A percentile compares a stretch with the other conserved stretches of the same genome.
Conservation (phyloP, 2,888 invertebrate genomes). For the Neoascia interrupta region DNA sequence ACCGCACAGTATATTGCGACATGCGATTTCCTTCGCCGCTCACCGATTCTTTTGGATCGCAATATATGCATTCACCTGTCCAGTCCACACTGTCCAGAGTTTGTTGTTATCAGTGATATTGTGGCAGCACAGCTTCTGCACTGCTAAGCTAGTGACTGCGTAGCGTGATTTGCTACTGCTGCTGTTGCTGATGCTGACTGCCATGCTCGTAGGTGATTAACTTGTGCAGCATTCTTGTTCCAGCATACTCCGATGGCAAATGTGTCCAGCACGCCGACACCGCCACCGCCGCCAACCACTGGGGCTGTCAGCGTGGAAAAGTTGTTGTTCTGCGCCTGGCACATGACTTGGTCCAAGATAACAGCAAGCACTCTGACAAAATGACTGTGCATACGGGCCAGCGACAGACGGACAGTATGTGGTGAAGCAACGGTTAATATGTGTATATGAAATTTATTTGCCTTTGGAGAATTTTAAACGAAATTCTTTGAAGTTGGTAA, state of each 20-base stretch:
- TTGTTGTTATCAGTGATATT: conserved; percentile 58
- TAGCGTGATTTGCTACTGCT: conserved; percentile 28
- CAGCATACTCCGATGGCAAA: conserved; percentile 22
- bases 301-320: conserved; percentile 63
- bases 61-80: conserved; percentile 63
- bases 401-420: conserved; percentile 36
- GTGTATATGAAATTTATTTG: conserved; percentile 44
- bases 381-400: conserved; percentile 6
- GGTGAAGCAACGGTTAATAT: conserved; percentile 55
- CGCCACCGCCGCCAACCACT: no score
- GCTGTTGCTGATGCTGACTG: conserved; percentile 12
- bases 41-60: no score
- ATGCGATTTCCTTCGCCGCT: conserved; percentile 41
- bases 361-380: conserved; percentile 49
- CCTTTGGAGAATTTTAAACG: conserved; percentile 59
- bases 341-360: conserved; percentile 58
- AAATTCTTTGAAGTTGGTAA: conserved; percentile 32
- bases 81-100: conserved; percentile 17
- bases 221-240: conserved; percentile 47
- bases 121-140: conserved; percentile 50
- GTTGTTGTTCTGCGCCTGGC: conserved; percentile 62
- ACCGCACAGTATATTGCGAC: conserved; percentile 24
- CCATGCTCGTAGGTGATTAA: conserved; percentile 49
- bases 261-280: conserved; percentile 14
- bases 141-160: conserved; percentile 41